Evolutionary conservation across 2,797 vertebrate genomes (phyloP), one percentile per base, ranked within the genome.

Genomic region (Rhynchotus rufescens): DNA sequence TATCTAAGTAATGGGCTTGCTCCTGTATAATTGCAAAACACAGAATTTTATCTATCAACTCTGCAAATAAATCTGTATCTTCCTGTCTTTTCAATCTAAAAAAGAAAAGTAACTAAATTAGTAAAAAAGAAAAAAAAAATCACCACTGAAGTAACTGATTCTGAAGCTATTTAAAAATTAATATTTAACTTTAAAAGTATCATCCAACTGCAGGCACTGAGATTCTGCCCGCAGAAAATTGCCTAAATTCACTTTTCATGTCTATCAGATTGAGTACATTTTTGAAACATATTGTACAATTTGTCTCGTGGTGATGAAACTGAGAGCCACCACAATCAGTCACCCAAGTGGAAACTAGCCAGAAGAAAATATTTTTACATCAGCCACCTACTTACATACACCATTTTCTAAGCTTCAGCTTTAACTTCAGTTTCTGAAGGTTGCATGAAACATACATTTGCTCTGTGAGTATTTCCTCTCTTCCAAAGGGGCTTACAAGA

Each of bases 291-390:
- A 82, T 61, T 68, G 81, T 92, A 82, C 15, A 60, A 77, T 90
- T 88, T 82, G 69, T 90, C 79, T 88, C 59, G 65, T 0, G 0
- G 49, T 82, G 82, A 72, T 82, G 86, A 74, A 91, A 74, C 47
- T 13, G 75, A 74, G 40, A 92, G 72, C 40, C 68, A 90, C 65
- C 56, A 82, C 75, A 64, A 77, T 76, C 80, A 73, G 38, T 89
- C 89, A 91, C 26, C 12, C 74, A 42, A 4, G 23, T 86, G 81
- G 81, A 90, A 94, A 86, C 30, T 40, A 66, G 40, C 65, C 88
- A 94, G 68, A 49, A 91, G 6, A 80, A n/a, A 88, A 36, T 77
- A 88, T 71, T 93, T 92, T 88, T 73, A 57, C 25, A 84, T 57
- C 57, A 81, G 21, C 34, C 61, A 81, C 61, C 83, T 83, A 84